These are phyloP conservation scores for Rambutsinella grinnellia DNA, from an alignment of 2,888 invertebrate species.

Conservation along the genomic window DNA sequence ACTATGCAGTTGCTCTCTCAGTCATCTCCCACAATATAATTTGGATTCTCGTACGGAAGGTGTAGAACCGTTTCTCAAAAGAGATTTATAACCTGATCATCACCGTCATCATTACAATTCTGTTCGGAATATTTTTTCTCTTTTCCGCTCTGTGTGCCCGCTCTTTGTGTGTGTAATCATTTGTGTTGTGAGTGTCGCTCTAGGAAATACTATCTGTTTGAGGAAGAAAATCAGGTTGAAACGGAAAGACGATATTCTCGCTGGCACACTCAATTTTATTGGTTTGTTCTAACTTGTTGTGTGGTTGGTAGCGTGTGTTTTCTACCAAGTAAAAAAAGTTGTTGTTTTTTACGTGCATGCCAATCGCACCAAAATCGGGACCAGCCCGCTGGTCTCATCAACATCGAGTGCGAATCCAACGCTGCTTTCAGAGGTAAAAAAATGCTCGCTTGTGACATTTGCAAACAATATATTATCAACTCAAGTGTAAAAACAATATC, in stretches of 20 bases:
- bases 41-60: background rate
- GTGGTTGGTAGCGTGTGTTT: too few species aligned
- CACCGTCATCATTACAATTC: background rate
- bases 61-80: background rate
- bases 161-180: background rate
- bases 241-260: background rate
- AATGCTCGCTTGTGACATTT: background rate
- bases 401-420: constrained; percentile 62
- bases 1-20: background rate
- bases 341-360: too few species aligned
- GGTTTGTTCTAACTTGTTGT: background rate
- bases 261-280: background rate
- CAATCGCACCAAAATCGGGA: constrained; percentile 63
- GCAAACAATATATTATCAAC: background rate
- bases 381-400: constrained; percentile 65
- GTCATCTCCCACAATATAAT: background rate
- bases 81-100: background rate
- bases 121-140: background rate
- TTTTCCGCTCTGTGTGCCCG: background rate
- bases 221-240: too few species aligned
- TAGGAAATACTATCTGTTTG: too few species aligned
- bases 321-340: too few species aligned
- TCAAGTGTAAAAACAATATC: too few species aligned
- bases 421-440: constrained; percentile 63
- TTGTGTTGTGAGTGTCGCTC: background rate